These are phyloP conservation scores for Pseudorhombus dupliciocellatus DNA, from an alignment of 2,113 vertebrate genomes.

Conservation along the genomic window DNA sequence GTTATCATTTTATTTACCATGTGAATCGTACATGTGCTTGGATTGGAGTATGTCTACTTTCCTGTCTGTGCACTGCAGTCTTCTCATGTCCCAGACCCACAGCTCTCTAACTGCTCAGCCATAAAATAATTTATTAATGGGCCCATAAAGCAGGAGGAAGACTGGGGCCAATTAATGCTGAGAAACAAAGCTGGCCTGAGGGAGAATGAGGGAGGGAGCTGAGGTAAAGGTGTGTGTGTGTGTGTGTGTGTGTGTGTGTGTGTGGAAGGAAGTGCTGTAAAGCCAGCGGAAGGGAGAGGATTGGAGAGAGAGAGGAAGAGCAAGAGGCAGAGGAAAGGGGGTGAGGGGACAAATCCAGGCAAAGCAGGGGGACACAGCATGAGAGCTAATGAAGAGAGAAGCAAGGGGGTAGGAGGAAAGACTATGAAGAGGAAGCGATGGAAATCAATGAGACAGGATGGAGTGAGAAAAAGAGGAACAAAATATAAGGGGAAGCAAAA, in stretches of 20 bases:
- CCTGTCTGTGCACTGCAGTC: slow-evolving; percentile 4
- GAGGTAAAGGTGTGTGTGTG: not conserved
- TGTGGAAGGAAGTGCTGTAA: not conserved
- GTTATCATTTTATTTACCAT: not conserved
- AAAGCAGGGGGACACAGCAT: not conserved
- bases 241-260: not conserved
- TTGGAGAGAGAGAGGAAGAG: not conserved
- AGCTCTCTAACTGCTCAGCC: slow-evolving; percentile 26
- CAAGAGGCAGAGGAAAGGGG: not conserved
- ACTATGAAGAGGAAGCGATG: not conserved
- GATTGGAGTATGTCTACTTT: not conserved
- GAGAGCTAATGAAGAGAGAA: slow-evolving; percentile 3
- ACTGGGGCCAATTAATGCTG: slow-evolving; percentile 42
- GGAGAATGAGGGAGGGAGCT: slow-evolving; percentile 21
- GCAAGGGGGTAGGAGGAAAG: not conserved
- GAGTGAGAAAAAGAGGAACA: not conserved
- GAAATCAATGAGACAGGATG: not conserved
- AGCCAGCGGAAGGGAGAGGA: not conserved
- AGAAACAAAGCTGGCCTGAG: slow-evolving; percentile 40
- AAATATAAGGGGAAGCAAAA: too few relatives aligned
- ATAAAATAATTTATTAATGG: slow-evolving; percentile 49
- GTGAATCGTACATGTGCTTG: not conserved
- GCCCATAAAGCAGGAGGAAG: slow-evolving; percentile 23
- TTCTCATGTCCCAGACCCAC: slow-evolving; percentile 4
- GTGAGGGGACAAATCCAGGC: not conserved